Conservation (phyloP, 2,888 invertebrate genomes). For the Morinoia aosen region DNA sequence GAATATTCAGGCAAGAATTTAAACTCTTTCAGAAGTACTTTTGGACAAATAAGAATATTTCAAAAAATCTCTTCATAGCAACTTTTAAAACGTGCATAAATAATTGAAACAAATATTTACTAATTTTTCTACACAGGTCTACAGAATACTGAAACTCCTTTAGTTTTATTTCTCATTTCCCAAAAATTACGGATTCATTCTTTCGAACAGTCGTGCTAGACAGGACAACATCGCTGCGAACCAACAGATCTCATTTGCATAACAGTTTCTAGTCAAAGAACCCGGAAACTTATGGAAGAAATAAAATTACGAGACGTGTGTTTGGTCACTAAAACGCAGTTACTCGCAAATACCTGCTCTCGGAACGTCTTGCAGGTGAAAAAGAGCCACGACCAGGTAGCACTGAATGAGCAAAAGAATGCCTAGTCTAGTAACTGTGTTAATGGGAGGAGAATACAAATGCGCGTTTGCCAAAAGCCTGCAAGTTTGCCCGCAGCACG, state of each 20-base stretch:
- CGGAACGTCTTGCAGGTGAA: no score
- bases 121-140: no score
- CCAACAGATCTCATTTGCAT: not conserved
- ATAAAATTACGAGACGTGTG: not conserved
- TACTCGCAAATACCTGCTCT: no score
- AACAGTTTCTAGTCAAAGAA: not conserved
- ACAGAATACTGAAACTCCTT: not conserved
- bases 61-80: no score
- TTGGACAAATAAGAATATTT: no score
- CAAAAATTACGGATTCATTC: not conserved
- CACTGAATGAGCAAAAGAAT: not conserved
- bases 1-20: no score
- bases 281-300: not conserved
- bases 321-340: no score
- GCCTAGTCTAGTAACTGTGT: not conserved
- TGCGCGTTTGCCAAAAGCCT: not conserved
- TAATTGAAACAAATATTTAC: no score
- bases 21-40: no score
- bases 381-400: not conserved
- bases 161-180: not conserved
- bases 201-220: not conserved
- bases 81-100: no score
- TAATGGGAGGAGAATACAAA: not conserved
- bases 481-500: not conserved
- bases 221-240: not conserved